Evolutionary conservation across 2,888 invertebrate genomes (phyloP), one percentile per base, ranked within the genome.

Genomic region (Lithophane socia): DNA sequence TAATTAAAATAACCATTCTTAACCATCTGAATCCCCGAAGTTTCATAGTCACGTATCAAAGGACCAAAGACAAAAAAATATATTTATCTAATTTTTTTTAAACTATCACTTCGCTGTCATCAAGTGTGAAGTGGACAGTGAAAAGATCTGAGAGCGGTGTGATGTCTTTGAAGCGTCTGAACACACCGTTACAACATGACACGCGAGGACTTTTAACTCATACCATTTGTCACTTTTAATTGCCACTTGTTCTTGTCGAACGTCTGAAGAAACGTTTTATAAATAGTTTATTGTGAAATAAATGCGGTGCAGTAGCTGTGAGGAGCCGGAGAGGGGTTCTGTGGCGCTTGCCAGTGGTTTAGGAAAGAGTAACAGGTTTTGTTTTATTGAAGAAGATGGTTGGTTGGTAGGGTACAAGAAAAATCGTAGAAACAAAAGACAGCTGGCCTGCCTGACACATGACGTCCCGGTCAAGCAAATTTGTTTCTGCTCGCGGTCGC

Each of bases 161-260:
- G 74, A 73, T 74, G 58, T 86, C 93, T 94, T 93, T 93, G 93
- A 94, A 90, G 91, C 86, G 89, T 79, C 66, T 71, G 82, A 91
- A 93, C 92, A 93, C 88, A 88, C 90, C 91, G 91, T 90, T 91
- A 93, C 93, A 91, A 92, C 93, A 92, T 84, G 89, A 84, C 86
- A 82, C 79, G 83, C 84, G 90, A 87, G 78, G 87, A 82, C 82
- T 84, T 91, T 93, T 93, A 94, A 93, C 92, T 94, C 94, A 93
- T 92, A 94, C 93, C 96, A 96, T 96, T 96, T 96, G 96, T 96
- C 96, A 96, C 94, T 96, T 96, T 95, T 96, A 96, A 96, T 96
- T 96, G 96, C 95, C 94, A 94, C 94, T 94, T 94, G 95, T 94
- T 93, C 92, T 91, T 94, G 95, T 95, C 95, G 93, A 95, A 95